phyloP scores from a whole-genome alignment of 64 coral and sea anemone species.

The Stichodactyla mertensii region DNA sequence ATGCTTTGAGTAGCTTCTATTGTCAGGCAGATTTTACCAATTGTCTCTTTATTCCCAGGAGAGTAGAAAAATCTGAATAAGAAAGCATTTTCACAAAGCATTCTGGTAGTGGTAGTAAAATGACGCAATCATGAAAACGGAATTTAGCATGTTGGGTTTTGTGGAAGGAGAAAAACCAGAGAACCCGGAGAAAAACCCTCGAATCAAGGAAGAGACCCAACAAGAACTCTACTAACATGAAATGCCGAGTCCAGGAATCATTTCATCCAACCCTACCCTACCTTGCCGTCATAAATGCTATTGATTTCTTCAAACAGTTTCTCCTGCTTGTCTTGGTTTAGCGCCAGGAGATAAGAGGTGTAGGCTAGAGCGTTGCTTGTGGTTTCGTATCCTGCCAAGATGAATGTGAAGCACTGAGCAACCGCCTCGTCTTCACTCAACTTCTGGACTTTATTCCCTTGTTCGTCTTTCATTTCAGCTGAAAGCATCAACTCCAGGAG shows the following conservation, averaged over 20 bases:
- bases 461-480: slow-evolving; percentile 33
- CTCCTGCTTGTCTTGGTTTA: slow-evolving; percentile 49
- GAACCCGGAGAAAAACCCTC: too few relatives aligned
- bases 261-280: not conserved
- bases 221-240: not conserved
- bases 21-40: too few relatives aligned
- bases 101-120: too few relatives aligned
- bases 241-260: too few relatives aligned
- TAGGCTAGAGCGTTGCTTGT: slow-evolving; percentile 33
- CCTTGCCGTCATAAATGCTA: not conserved
- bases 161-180: too few relatives aligned
- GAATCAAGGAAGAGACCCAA: too few relatives aligned
- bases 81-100: too few relatives aligned
- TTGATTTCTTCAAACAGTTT: slow-evolving; percentile 51
- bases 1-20: too few relatives aligned
- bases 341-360: slow-evolving; percentile 35
- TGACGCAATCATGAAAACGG: too few relatives aligned
- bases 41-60: too few relatives aligned
- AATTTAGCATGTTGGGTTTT: too few relatives aligned
- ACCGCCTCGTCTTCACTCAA: slow-evolving; percentile 32
- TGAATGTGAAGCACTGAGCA: slow-evolving; percentile 43
- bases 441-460: slow-evolving; percentile 27
- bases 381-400: slow-evolving; percentile 51
- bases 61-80: too few relatives aligned
- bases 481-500: slow-evolving; percentile 42